Evolutionary conservation across 1,140 invertebrate genomes (phyloP).

Genomic region (Chironomus striatipennis): DNA sequence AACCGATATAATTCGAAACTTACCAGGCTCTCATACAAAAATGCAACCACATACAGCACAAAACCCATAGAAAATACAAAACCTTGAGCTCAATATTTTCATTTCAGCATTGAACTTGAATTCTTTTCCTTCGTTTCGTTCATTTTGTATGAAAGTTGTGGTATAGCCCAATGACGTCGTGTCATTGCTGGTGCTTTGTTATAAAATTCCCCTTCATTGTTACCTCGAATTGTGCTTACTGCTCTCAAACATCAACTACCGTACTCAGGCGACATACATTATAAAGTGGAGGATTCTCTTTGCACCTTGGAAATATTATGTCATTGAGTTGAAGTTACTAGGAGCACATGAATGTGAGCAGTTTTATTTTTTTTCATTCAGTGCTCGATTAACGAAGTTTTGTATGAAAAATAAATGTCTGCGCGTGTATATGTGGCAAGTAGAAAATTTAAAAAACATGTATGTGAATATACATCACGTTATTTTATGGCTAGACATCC

Average conservation of each 20-base stretch:
- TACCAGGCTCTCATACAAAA: background rate
- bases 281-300: background rate
- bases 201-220: background rate
- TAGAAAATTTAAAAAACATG: too few species aligned
- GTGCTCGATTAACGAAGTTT: background rate
- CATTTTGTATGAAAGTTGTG: too few species aligned
- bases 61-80: background rate
- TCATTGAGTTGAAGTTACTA: slow-evolving; percentile 18
- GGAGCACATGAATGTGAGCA: background rate
- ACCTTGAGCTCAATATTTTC: slow-evolving; percentile 18
- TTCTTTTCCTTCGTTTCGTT: background rate
- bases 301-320: slow-evolving; percentile 22
- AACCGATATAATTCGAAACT: slow-evolving; percentile 15
- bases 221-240: background rate
- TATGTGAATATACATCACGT: too few species aligned
- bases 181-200: background rate
- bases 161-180: too few species aligned
- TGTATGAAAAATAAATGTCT: too few species aligned
- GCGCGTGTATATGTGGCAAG: too few species aligned
- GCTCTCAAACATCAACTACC: background rate
- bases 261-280: background rate
- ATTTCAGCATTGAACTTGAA: slow-evolving; percentile 18
- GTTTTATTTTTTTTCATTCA: background rate
- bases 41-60: background rate
- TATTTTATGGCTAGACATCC: too few species aligned